Percentiles rank a stretch among this genome's conserved stretches.
Conservation (phyloP, 2,888 invertebrate species). For the Argyresthia albistria region DNA sequence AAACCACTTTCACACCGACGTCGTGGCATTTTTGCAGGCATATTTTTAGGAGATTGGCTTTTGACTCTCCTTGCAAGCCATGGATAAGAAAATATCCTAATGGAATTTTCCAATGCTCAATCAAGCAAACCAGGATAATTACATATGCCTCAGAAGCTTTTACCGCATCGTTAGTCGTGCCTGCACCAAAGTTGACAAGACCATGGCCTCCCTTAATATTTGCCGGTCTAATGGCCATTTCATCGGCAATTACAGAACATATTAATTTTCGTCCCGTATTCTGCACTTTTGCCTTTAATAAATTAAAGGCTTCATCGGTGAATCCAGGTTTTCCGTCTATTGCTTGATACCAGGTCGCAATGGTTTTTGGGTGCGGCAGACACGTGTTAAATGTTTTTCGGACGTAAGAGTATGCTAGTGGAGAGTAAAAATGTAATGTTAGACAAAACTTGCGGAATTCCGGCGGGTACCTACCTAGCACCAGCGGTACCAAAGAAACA, state of each 20-base stretch:
- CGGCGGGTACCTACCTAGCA: neutral
- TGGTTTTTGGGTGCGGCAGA: conserved; percentile 20
- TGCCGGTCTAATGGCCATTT: conserved; percentile 19
- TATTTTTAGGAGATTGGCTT: conserved; percentile 13
- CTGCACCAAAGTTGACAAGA: conserved; percentile 14
- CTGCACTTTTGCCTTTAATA: conserved; percentile 13
- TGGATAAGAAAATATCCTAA: conserved; percentile 22
- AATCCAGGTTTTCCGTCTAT: conserved; percentile 22
- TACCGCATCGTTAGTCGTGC: neutral
- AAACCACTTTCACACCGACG: conserved; percentile 14
- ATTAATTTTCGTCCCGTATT: conserved; percentile 9
- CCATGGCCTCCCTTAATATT: conserved; percentile 12
- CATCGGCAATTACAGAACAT: conserved; percentile 17
- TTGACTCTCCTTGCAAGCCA: conserved; percentile 15
- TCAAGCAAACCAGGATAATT: conserved; percentile 18
- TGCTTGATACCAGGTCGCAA: conserved; percentile 18
- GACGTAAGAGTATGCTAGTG: neutral
- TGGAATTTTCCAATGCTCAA: conserved; percentile 22
- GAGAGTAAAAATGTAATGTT: neutral
- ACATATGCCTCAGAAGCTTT: conserved; percentile 15
- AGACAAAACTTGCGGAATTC: neutral
- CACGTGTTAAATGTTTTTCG: conserved; percentile 1
- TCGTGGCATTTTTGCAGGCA: conserved; percentile 15
- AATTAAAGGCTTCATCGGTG: conserved; percentile 16
- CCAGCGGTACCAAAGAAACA: too few relatives aligned